Percentiles rank a stretch among this genome's conserved stretches.
These are phyloP conservation scores for Gephyroberyx darwinii DNA, from an alignment of 2,797 vertebrate species.

Conservation along the genomic window DNA sequence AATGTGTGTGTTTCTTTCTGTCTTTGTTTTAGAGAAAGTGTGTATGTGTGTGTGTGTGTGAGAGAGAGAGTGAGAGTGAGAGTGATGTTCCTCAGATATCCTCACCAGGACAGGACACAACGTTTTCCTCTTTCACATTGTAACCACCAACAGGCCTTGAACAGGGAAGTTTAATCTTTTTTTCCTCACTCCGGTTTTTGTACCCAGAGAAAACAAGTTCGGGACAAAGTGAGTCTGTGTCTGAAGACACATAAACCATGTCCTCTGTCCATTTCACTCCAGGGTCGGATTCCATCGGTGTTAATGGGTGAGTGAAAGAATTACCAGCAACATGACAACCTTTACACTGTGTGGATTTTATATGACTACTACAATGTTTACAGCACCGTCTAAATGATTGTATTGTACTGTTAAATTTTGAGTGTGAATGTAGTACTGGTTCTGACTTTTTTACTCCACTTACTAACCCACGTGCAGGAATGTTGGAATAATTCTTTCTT, in stretches of 20 bases:
- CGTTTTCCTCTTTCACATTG: background rate
- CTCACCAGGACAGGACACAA: background rate
- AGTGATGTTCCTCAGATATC: background rate
- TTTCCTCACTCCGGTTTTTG: slow-evolving; percentile 1
- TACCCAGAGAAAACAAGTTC: slow-evolving; percentile 39
- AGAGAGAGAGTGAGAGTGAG: too few relatives aligned
- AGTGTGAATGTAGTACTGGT: background rate
- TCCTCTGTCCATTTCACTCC: slow-evolving; percentile 84
- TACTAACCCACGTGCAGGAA: too few relatives aligned
- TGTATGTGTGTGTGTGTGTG: background rate
- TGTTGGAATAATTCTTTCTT: too few relatives aligned
- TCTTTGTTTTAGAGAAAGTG: background rate
- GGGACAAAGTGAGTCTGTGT: slow-evolving; percentile 37
- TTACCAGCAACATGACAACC: slow-evolving; percentile 4
- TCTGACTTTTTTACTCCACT: too few relatives aligned
- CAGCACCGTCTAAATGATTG: background rate
- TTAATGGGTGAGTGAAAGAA: slow-evolving; percentile 82
- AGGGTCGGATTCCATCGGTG: slow-evolving; percentile 74
- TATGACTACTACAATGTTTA: slow-evolving; percentile 8
- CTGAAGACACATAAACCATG: slow-evolving; percentile 73
- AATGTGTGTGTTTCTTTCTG: background rate
- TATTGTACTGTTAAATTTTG: too few relatives aligned
- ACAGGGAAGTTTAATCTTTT: background rate
- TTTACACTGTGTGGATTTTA: slow-evolving; percentile 32
- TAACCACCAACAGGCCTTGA: background rate